Evolutionary conservation across 2,797 vertebrate genomes (phyloP).

Genomic region (Phrynocephalus vlangalii): DNA sequence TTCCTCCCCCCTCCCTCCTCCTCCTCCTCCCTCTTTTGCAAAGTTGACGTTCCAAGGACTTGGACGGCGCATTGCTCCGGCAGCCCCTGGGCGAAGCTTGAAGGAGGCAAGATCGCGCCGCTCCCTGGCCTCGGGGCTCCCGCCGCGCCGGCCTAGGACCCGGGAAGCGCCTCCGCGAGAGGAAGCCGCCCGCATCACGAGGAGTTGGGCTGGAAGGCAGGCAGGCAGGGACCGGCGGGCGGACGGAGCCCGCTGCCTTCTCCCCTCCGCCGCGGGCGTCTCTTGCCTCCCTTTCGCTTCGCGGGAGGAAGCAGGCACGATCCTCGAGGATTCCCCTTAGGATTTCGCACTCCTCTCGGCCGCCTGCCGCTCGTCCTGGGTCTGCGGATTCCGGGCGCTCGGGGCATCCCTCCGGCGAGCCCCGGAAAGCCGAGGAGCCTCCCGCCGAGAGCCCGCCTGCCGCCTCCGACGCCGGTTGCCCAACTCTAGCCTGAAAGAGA

Average conservation of each 20-base stretch:
- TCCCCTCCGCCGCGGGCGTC: slow-evolving; percentile 41
- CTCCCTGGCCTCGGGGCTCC: slow-evolving; percentile 46
- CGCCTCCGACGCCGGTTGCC: background rate
- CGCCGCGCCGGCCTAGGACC: slow-evolving; percentile 38
- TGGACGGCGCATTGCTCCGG: slow-evolving; percentile 61
- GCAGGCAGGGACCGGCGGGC: slow-evolving; percentile 40
- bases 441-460: background rate
- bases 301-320: no score
- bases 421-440: slow-evolving; percentile 58
- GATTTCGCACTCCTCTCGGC: no score
- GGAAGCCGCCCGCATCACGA: no score
- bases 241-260: slow-evolving; percentile 60
- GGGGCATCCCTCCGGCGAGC: slow-evolving; percentile 62
- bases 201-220: slow-evolving; percentile 11
- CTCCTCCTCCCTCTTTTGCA: slow-evolving; percentile 71
- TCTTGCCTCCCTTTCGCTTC: slow-evolving; percentile 26
- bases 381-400: slow-evolving; percentile 50
- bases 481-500: background rate
- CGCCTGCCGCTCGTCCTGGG: slow-evolving; percentile 33
- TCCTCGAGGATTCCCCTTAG: no score
- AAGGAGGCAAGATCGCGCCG: slow-evolving; percentile 54
- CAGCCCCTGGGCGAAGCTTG: slow-evolving; percentile 66
- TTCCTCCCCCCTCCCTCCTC: slow-evolving; percentile 30
- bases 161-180: slow-evolving; percentile 57
- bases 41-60: slow-evolving; percentile 76